These are phyloP conservation scores for Peromyscus leucopus DNA, from an alignment of 2,113 vertebrate species.

Conservation along the genomic window DNA sequence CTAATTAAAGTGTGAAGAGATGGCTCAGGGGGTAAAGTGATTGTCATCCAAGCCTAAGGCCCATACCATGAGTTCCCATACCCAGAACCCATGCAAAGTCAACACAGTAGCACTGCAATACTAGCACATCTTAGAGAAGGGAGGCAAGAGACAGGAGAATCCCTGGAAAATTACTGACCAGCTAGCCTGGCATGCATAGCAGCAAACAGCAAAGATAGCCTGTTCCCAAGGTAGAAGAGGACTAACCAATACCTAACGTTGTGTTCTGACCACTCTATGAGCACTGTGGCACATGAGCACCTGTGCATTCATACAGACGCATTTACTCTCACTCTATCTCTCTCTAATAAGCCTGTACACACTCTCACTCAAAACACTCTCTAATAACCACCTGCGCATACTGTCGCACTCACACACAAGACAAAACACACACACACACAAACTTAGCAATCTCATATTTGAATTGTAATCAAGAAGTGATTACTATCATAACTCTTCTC, in stretches of 20 bases:
- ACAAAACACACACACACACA: background rate
- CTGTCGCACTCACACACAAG: background rate
- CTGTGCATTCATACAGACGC: no score
- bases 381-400: background rate
- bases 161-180: background rate
- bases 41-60: background rate
- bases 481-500: slow-evolving; percentile 34
- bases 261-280: background rate
- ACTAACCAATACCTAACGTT: background rate
- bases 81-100: background rate
- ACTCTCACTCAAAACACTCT: background rate
- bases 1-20: background rate
- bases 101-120: no score
- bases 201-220: background rate
- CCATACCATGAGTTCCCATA: background rate
- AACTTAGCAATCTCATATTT: slow-evolving; percentile 45
- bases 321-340: background rate
- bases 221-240: background rate
- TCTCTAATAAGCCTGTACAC: background rate
- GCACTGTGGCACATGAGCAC: background rate
- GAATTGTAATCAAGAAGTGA: slow-evolving; percentile 25
- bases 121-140: background rate
- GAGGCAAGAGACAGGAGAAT: background rate
- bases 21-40: background rate
- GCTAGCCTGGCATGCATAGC: background rate